These are phyloP conservation scores for Proisotoma minuta DNA, from an alignment of 2,888 invertebrate genomes.

Conservation along the genomic window DNA sequence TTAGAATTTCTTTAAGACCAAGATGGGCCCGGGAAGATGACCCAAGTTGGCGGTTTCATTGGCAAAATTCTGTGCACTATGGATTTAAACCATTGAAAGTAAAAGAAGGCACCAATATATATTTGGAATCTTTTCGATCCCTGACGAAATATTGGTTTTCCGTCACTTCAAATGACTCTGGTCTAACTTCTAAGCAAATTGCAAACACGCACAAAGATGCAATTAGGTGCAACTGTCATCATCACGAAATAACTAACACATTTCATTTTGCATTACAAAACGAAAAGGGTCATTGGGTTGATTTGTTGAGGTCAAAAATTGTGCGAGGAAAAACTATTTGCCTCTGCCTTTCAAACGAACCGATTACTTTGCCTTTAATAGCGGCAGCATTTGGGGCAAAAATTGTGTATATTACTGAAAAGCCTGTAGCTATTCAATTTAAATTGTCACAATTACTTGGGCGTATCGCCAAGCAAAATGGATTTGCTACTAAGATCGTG, in stretches of 20 bases:
- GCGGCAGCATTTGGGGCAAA: neutral
- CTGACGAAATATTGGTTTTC: neutral
- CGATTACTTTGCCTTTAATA: neutral
- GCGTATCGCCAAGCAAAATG: too few species aligned
- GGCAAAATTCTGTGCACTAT: neutral
- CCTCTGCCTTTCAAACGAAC: neutral
- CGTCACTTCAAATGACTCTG: neutral
- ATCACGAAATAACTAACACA: neutral
- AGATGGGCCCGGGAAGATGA: neutral
- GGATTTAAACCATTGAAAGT: neutral
- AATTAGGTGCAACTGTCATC: neutral
- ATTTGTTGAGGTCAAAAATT: neutral
- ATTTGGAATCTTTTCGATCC: neutral
- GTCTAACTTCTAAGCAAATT: neutral
- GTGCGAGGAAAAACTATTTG: neutral
- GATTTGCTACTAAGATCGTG: too few species aligned
- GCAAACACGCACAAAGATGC: too few species aligned
- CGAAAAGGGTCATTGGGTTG: neutral
- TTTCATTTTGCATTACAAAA: neutral
- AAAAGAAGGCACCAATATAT: neutral
- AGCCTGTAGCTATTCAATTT: too few species aligned
- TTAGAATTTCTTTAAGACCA: neutral
- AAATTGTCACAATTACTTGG: too few species aligned
- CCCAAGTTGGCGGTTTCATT: neutral
- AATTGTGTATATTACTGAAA: neutral